Evolutionary conservation across 1,140 invertebrate genomes (phyloP).

Genomic region (Drosophila lacteicornis): DNA sequence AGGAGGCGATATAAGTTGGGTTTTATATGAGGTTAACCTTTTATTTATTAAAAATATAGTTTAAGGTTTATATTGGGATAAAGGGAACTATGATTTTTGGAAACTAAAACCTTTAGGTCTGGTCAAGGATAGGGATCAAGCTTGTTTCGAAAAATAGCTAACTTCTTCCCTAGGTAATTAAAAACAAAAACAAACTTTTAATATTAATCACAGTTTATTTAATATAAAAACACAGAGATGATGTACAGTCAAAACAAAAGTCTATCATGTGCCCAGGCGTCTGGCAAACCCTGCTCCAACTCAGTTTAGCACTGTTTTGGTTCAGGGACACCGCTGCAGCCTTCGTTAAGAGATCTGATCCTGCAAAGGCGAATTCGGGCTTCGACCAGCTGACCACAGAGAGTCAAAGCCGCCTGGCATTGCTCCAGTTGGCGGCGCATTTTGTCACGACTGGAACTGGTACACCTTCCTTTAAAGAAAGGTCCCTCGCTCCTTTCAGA

Average conservation of each 20-base stretch:
- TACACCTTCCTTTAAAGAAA: not conserved
- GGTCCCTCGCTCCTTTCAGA: not conserved
- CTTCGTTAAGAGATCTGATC: too few relatives aligned
- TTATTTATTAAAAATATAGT: not conserved
- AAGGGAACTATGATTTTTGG: not conserved
- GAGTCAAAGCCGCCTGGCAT: not conserved
- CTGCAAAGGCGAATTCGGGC: not conserved
- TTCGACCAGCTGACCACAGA: conserved; percentile 23
- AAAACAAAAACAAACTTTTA: too few relatives aligned
- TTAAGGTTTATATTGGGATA: not conserved
- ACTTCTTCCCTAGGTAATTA: too few relatives aligned
- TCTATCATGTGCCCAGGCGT: not conserved
- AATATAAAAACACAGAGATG: not conserved
- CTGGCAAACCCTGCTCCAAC: not conserved
- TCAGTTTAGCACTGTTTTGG: not conserved
- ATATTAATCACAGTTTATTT: not conserved
- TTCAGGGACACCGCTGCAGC: not conserved
- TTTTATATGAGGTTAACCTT: too few relatives aligned
- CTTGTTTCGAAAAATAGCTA: too few relatives aligned
- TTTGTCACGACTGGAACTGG: not conserved
- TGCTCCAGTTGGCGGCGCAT: conserved; percentile 26
- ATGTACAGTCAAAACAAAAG: not conserved
- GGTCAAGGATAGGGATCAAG: too few relatives aligned
- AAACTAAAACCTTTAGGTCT: too few relatives aligned
- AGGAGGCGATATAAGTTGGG: not conserved